Evolutionary conservation across 2,797 vertebrate genomes (phyloP), one percentile per base, ranked within the genome.

Genomic region (Cichlasoma orientale): DNA sequence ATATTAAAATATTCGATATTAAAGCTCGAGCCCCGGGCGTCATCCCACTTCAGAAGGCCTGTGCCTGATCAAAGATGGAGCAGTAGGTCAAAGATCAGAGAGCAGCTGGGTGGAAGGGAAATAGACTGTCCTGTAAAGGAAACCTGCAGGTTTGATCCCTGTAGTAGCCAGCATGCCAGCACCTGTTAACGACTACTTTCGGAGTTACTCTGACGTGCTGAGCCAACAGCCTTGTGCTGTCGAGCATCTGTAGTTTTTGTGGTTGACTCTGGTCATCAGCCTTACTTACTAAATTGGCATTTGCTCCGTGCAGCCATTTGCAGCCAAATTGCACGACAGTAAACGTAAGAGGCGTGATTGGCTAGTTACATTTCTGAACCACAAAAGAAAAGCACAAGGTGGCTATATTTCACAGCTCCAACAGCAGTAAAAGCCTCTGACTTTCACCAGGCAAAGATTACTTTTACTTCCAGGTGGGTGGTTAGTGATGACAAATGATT

Each of bases 51-150:
- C 80, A 88, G 77, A 87, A 59, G 74, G 14, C 47, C 75, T 50
- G 56, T 69, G 56, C 57, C 52, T 59, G 82, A 92, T 92, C 86
- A 92, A 90, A 92, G 91, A 80, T 50, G 57, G 79, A 88, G 83
- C 75, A 79, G 82, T 63, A 58, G 86, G 83, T 84, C 89, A 85
- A 73, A 82, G 89, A 89, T 89, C 79, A 79, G 58, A 83, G 77
- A 79, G 79, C 77, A 87, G 84, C 80, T 68, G 86, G 56, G 54
- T 56, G 33, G 58, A 83, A 70, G 53, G 50, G 13, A 82, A 56
- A 53, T 52, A 56, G 78, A 80, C 55, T 74, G 80, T 83, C 79
- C 88, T 78, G 79, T 75, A 82, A 82, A 84, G 79, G 71, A 84
- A 83, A 66, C 76, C 31, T 50, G 69, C 25, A n/a, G 66, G 68